Evolutionary conservation across 2,888 invertebrate species (phyloP), one percentile per base, ranked within the genome.

Genomic region (Helleia helle): DNA sequence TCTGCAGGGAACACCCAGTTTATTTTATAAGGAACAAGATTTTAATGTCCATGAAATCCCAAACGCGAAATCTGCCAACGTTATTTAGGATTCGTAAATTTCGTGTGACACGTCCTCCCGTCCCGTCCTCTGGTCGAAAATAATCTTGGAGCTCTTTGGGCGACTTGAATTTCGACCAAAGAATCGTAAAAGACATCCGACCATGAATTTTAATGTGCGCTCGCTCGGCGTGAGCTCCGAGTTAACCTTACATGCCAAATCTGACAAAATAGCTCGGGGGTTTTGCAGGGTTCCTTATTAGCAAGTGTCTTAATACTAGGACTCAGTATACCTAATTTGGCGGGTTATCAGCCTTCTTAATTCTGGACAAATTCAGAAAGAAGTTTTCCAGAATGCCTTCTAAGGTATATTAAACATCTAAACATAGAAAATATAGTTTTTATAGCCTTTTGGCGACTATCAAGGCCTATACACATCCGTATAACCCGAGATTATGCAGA

Each of bases 171-270:
- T 46, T 46, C 39, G 40, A 46, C 42, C 34, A 38, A 48, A 47
- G 49, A 41, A 48, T 38, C 47, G 51, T 48, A 49, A 47, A 47
- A 50, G 55, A 52, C 51, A 49, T 49, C 52, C 43, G 45, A 53
- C 53, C 54, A 53, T 56, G 55, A 54, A 56, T 56, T 51, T 54
- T 54, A 55, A 55, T 54, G 50, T 38, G 24, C 43, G 38, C 42
- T 50, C 40, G 46, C 49, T 42, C 39, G 40, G 38, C 36, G 41
- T 43, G 43, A 43, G 43, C 45, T 30, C 48, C 31, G 41, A 42
- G 39, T 42, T 43, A 34, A 43, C 43, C 12, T 40, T 55, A 58
- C 59, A 66, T 61, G 56, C 58, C 60, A 59, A 61, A 63, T 56
- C 56, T 44, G 54, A 50, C 46, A 58, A 56, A 52, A 52, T 22